These are phyloP conservation scores for Lonchura striata DNA, from an alignment of 2,113 vertebrate species.

Conservation along the genomic window DNA sequence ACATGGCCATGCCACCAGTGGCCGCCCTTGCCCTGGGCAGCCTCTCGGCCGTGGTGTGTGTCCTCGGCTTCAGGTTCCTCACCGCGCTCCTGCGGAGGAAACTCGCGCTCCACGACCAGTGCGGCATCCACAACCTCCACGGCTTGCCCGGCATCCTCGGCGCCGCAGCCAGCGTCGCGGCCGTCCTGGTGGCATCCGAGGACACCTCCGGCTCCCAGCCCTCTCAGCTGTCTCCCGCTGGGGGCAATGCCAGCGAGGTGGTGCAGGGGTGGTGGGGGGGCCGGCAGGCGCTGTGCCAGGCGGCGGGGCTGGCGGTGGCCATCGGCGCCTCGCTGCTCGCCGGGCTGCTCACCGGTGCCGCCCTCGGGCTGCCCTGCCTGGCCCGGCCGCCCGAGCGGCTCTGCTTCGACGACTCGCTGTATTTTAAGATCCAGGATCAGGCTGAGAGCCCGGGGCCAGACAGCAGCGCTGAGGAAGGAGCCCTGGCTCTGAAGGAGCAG, in stretches of 20 bases:
- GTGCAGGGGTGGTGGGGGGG: neutral
- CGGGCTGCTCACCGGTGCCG: constrained; percentile 70
- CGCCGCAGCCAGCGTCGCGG: constrained; percentile 68
- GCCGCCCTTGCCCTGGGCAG: constrained; percentile 77
- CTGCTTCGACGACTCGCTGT: constrained; percentile 80
- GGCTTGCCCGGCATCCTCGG: constrained; percentile 82
- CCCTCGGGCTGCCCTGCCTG: constrained; percentile 74
- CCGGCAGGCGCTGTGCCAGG: constrained; percentile 77
- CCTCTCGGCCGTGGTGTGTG: constrained; percentile 71
- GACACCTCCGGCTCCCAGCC: constrained; percentile 65
- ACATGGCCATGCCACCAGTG: constrained; percentile 77
- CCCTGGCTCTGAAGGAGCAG: neutral
- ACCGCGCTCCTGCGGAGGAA: constrained; percentile 71
- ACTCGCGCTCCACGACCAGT: constrained; percentile 77
- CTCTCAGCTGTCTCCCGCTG: constrained; percentile 60
- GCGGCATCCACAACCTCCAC: constrained; percentile 85
- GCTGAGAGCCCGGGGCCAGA: rapidly evolving
- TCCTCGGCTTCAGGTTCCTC: constrained; percentile 82
- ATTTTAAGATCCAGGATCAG: constrained; percentile 72
- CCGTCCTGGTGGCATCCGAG: constrained; percentile 62
- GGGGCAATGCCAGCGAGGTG: constrained; percentile 47
- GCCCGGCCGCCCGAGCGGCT: constrained; percentile 59
- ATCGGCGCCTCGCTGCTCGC: constrained; percentile 59
- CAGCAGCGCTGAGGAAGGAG: neutral
- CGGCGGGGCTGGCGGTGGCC: constrained; percentile 69